Base-by-base conservation (phyloP, 2,113 vertebrate species). In the Etia nguti region DNA sequence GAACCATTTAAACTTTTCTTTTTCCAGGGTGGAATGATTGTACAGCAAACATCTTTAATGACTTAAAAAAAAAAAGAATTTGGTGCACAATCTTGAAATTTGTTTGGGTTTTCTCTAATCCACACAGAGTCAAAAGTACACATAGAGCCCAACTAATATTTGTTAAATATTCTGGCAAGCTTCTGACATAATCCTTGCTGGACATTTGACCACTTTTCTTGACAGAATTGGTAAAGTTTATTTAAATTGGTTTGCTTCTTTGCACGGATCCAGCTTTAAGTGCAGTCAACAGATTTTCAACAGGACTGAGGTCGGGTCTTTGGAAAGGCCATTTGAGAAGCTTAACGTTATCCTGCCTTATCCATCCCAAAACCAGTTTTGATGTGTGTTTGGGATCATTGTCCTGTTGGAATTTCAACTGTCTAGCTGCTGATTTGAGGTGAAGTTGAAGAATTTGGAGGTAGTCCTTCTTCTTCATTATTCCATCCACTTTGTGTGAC, bases 261-360 rank as follows among this genome's bases (percentile, higher is more conserved):
- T 10, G 36, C 36, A 68, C 4, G 1, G 0, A 68, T 41, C 20
- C 0, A 7, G 41, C 62, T 68, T 8, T 41, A 65, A 65, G 60
- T 65, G 60, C 38, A 38, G 20, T 68, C 20, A 7, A 68, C n/a
- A 68, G 11, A 68, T 41, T 68, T 68, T 41, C 1, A 38, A 38
- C 10, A 20, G 41, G 36, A 9, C 36, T 68, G 62, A 68, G 62
- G 34, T 68, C 2, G 1, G 0, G 62, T 38, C 34, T 68, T 68
- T 41, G 34, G 62, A 41, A 68, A 68, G 62, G 20, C 36, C 62
- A 41, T 22, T 68, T 2, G 11, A 41, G 34, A 68, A 68, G 62
- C 62, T 65, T 65, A 65, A 38, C 1, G 20, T 65, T 65, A 38
- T 65, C 60, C 20, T 15, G 34, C 62, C 41, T 68, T 68, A 68